Percentiles rank a stretch among this genome's conserved stretches.
phyloP scores from a whole-genome alignment of 1,140 invertebrate genomes.

The Onthophagus taurus region DNA sequence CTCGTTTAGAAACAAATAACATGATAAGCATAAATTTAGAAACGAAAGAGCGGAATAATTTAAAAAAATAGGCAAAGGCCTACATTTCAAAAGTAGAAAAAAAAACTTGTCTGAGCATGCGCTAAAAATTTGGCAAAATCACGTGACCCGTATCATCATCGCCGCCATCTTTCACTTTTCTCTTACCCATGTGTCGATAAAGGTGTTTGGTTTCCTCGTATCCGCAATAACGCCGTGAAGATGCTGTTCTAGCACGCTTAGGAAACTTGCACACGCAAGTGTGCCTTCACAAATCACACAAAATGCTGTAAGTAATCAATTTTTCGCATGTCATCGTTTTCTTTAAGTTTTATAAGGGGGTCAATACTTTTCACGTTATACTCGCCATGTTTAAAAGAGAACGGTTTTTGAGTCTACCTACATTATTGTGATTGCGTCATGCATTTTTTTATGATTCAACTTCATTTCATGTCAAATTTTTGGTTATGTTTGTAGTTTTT shows the following conservation, averaged over 20 bases:
- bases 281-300: constrained; percentile 25
- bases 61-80: too few species aligned
- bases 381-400: neutral
- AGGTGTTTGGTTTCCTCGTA: too few species aligned
- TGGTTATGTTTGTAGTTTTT: neutral
- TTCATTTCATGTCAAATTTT: neutral
- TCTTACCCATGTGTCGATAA: too few species aligned
- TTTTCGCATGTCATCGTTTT: constrained; percentile 6
- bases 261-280: constrained; percentile 30
- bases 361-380: neutral
- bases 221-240: too few species aligned
- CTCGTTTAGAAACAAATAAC: too few species aligned
- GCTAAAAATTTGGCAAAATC: too few species aligned
- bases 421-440: constrained; percentile 1
- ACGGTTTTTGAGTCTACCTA: neutral
- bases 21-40: too few species aligned
- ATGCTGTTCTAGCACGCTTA: constrained; percentile 25
- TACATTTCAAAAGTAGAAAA: too few species aligned
- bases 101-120: too few species aligned
- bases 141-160: too few species aligned
- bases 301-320: constrained; percentile 28
- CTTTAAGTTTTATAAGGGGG: neutral
- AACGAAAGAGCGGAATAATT: too few species aligned
- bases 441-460: constrained; percentile 2
- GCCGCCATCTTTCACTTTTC: too few species aligned